Evolutionary conservation across 2,797 vertebrate genomes (phyloP), one percentile per base, ranked within the genome.

Genomic region (Neostethus bicornis): DNA sequence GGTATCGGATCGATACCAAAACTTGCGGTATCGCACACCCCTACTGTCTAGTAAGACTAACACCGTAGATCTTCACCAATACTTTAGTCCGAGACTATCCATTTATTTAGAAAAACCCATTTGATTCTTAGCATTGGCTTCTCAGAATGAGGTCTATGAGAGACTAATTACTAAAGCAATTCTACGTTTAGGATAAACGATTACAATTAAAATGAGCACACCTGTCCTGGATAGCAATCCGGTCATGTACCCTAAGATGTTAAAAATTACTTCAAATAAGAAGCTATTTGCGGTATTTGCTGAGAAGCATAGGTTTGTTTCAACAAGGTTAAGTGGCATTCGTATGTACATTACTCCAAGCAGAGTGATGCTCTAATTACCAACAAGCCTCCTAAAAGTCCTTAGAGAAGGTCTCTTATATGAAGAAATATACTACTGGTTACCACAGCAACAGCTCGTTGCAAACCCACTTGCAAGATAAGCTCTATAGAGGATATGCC

Each of bases 161-260:
- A 31, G 61, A 66, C 61, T 71, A 37, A 80, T 76, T 66, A 66
- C 46, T 50, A 53, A 68, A 70, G 48, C 59, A 39, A 59, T 75
- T 80, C 58, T 17, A 64, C 55, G 66, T 70, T 52, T 52, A 52
- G 77, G 55, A 81, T 59, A 39, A 71, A 73, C 71, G 72, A 62
- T 51, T 57, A 58, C 48, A 16, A 52, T 67, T 75, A 73, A 70
- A n/a, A n/a, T n/a, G n/a, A 67, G 61, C 48, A 51, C 61, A 57
- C 53, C n/a, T n/a, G 61, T 73, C 53, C 71, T 13, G 21, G n/a
- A n/a, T n/a, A 59, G 35, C 26, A 67, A 66, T 42, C 12, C 31
- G 71, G 46, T 69, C 70, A 31, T 51, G 80, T 69, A 64, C 21
- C 34, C 9, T 35, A 14, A 19, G 53, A 66, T 50, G 61, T 60